phyloP scores from a whole-genome alignment of 2,797 vertebrate genomes.

The Poecilia wingei region DNA sequence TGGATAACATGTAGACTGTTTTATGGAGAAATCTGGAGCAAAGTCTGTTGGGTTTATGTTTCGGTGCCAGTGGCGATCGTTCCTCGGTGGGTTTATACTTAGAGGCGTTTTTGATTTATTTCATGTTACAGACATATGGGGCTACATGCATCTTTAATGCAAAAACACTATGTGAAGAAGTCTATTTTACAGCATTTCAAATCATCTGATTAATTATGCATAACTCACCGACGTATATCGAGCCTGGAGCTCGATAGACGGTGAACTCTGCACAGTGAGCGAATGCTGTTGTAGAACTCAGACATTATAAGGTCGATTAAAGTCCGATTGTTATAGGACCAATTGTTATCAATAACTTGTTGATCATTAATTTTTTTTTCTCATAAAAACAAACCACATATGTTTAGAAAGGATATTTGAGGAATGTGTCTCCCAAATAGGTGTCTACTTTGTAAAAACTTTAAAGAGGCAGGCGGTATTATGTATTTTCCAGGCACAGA shows the following conservation, averaged over 20 bases:
- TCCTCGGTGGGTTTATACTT: background rate
- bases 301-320: background rate
- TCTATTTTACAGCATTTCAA: background rate
- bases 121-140: background rate
- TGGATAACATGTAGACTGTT: background rate
- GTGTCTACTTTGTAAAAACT: background rate
- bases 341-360: background rate
- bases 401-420: background rate
- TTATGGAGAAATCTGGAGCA: background rate
- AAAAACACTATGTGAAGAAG: background rate
- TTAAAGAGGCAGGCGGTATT: background rate
- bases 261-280: background rate
- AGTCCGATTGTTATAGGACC: background rate
- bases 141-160: conserved; percentile 8
- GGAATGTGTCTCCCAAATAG: background rate
- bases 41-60: background rate
- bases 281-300: background rate
- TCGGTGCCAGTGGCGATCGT: background rate
- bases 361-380: background rate
- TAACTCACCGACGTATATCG: background rate
- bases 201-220: conserved; percentile 9
- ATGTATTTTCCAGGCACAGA: too few species aligned
- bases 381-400: background rate
- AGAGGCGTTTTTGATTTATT: background rate
- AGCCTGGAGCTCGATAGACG: background rate